Base-by-base conservation (phyloP, 2,888 invertebrate species). In the Rhingia campestris region DNA sequence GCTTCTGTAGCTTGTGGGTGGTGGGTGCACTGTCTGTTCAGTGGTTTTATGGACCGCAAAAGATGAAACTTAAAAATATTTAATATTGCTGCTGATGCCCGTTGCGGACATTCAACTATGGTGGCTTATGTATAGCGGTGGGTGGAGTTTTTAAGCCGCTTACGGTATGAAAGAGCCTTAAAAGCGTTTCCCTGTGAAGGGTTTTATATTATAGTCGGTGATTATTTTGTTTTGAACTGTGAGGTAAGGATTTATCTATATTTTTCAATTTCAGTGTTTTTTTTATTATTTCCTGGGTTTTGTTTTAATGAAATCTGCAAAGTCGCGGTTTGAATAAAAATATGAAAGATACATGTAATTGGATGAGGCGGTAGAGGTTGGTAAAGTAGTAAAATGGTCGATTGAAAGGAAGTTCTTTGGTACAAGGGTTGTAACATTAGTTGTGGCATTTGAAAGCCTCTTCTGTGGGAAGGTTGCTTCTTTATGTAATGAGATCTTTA, bases 1-100 rank as follows among this genome's bases (percentile, higher is more conserved):
- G 76, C 58, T 66, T 72, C 72, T 81, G 59, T 72, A 22, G 22
- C 66, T 75, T n/a, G 33, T 54, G 37, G 30, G 58, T 12, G 41
- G 59, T 66, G 32, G 41, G 59, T 66, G 32, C 59, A 33, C 63
- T 79, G 66, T 74, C 80, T 80, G 80, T 33, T 14, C 22, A 37
- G 58, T 51, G 75, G 58, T 67, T 76, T 74, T 58, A 66, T 61
- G 67, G 56, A 77, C 81, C 81, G 39, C 77, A 81, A 77, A 63
- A 77, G 72, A 77, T 81, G 81, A 82, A 77, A 82, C 72, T 77
- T 82, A 61, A 67, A 81, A 76, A 76, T 76, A 72, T 76, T 67
- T 61, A 66, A 76, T 76, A 82, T 56, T 82, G 61, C 61, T 67
- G 12, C 43, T 61, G 49, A 22, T 22, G n/a, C 30, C 41, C 67